Base-by-base conservation (phyloP, 2,797 vertebrate species). In the Sebastes flavidus region DNA sequence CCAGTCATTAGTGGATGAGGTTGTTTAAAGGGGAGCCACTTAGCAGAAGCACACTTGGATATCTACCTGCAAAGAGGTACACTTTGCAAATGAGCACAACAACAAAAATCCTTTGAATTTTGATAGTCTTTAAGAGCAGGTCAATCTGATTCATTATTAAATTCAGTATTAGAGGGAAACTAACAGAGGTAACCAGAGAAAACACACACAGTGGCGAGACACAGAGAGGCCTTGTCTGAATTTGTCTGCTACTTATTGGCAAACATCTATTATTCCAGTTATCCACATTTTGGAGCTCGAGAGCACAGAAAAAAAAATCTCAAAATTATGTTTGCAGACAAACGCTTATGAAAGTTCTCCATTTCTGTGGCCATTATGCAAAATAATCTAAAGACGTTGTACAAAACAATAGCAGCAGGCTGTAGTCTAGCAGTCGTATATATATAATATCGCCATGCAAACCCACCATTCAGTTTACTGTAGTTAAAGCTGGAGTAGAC, bases 1-100 rank as follows among this genome's bases (percentile, higher is more conserved):
- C 91, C 72, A 84, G 77, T 92, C 87, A 90, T 93, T 93, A 92
- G 84, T 75, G 78, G 70, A 85, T 73, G 78, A 68, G 83, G 82
- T 80, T 87, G 75, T 90, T 89, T 81, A 83, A 86, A 87, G 76
- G 77, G 77, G 46, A 88, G 77, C 78, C 78, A 88, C 88, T 94
- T 90, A 88, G 71, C 55, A 72, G 61, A 63, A 66, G 80, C 68
- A 11, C 38, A 69, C 52, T 58, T 20, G 25, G 63, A 86, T 67
- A 83, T 82, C 61, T 83, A 94, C 80, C 87, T 83, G 74, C 27
- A 81, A 87, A 81, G 42, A 81, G 25, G 20, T 20, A 65, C 8
- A 22, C 65, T 54, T 72, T 65, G 65, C 65, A 83, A 89, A 80
- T 65, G 30, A 78, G 75, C 18, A 32, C 66, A 58, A 81, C 72